Conservation (phyloP, 1,140 invertebrate species). For the Potamilus streckersoni region DNA sequence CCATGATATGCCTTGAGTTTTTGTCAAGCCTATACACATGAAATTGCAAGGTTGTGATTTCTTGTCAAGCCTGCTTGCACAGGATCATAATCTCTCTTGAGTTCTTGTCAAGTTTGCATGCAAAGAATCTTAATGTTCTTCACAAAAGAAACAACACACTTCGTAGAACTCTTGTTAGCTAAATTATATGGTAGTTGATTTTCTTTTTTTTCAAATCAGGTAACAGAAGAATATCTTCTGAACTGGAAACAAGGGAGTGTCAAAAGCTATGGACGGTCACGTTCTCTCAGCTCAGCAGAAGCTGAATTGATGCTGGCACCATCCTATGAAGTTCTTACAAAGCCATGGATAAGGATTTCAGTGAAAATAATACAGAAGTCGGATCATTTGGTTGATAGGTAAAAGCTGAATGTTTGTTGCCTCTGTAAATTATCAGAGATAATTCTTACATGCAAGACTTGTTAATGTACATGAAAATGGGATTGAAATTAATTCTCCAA, state of each 20-base stretch:
- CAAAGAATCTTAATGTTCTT: background rate
- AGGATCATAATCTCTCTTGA: too few species aligned
- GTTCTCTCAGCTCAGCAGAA: conserved; percentile 12
- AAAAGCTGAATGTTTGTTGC: background rate
- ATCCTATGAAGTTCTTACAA: conserved; percentile 17
- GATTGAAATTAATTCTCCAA: background rate
- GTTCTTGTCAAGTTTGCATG: too few species aligned
- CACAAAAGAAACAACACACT: background rate
- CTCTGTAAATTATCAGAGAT: background rate
- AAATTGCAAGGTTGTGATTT: too few species aligned
- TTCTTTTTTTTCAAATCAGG: background rate
- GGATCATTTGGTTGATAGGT: conserved; percentile 9
- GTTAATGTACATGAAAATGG: too few species aligned
- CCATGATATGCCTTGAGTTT: too few species aligned
- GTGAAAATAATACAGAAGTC: conserved; percentile 22
- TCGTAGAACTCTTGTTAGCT: background rate
- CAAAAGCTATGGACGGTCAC: conserved; percentile 7
- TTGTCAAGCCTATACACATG: too few species aligned
- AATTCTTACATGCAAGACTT: background rate
- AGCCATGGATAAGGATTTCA: conserved; percentile 17
- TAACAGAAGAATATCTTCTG: conserved; percentile 22
- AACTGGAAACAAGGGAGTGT: conserved; percentile 10
- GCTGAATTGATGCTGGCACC: conserved; percentile 20
- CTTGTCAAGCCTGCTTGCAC: too few species aligned
- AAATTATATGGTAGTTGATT: background rate